Evolutionary conservation across 2,888 invertebrate species (phyloP).

Genomic region (Harpagoxenus sublaevis): DNA sequence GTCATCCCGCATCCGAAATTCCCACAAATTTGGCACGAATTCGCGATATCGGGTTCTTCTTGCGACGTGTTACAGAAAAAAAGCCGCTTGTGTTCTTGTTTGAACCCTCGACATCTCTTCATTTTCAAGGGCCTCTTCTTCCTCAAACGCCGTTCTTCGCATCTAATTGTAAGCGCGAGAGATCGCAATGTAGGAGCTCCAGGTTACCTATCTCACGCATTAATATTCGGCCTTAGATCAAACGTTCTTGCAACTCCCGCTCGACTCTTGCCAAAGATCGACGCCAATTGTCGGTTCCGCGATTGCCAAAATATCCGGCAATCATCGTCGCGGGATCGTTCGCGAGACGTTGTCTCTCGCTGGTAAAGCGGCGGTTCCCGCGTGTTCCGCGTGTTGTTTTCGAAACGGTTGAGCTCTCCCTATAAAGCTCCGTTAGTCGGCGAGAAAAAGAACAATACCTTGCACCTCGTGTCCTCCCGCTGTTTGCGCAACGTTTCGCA

Average conservation of each 20-base stretch:
- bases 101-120: not conserved
- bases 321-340: not conserved
- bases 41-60: not conserved
- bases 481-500: not conserved
- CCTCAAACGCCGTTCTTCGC: not conserved
- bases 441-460: conserved; percentile 8
- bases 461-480: not conserved
- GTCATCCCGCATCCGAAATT: not conserved
- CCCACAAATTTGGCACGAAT: not conserved
- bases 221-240: not conserved
- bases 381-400: not conserved
- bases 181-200: not conserved
- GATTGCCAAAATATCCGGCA: conserved; percentile 20
- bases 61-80: not conserved
- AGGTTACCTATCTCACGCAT: conserved; percentile 5
- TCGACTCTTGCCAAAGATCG: conserved; percentile 16
- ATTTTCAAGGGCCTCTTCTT: not conserved
- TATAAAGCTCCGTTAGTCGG: not conserved
- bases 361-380: not conserved
- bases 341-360: conserved; percentile 4
- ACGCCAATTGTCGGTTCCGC: conserved; percentile 6
- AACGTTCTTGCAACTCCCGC: conserved; percentile 2
- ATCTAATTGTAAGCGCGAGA: not conserved
- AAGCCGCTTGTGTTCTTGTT: not conserved
- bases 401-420: not conserved